Conservation (phyloP, 1,140 invertebrate species). For the Gerris buenoi region DNA sequence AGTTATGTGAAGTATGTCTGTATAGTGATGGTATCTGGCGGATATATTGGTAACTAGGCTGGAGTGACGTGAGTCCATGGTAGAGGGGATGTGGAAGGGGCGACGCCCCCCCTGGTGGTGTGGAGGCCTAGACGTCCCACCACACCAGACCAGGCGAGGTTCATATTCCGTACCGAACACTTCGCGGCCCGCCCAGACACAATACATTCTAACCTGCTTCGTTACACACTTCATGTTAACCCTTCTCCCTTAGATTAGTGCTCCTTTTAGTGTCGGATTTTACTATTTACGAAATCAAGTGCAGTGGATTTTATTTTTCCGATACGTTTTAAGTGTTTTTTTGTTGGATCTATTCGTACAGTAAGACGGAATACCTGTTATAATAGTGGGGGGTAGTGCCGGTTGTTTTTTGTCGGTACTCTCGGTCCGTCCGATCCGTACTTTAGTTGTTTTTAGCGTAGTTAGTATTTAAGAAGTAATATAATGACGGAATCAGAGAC, state of each 20-base stretch:
- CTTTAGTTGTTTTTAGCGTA: too few species aligned
- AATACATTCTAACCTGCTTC: background rate
- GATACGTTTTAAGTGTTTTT: too few species aligned
- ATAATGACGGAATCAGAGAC: slow-evolving; percentile 51
- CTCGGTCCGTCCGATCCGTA: too few species aligned
- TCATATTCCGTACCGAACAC: background rate
- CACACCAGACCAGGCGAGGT: background rate
- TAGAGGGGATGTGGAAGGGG: background rate
- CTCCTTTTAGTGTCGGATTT: background rate
- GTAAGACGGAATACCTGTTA: too few species aligned
- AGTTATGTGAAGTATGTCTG: background rate
- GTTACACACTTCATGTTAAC: background rate
- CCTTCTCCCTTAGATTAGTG: background rate
- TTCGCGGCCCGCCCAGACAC: background rate
- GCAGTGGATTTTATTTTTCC: background rate
- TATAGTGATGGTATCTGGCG: background rate
- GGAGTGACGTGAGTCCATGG: background rate
- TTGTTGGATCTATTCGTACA: too few species aligned
- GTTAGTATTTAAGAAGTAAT: background rate
- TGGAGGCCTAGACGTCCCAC: background rate
- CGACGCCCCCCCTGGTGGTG: too few species aligned
- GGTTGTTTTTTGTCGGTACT: background rate
- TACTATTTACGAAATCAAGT: background rate
- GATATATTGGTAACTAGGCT: background rate
- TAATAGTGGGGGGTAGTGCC: background rate